Evolutionary conservation across 2,113 vertebrate species (phyloP).

Genomic region (Agapornis roseicollis): DNA sequence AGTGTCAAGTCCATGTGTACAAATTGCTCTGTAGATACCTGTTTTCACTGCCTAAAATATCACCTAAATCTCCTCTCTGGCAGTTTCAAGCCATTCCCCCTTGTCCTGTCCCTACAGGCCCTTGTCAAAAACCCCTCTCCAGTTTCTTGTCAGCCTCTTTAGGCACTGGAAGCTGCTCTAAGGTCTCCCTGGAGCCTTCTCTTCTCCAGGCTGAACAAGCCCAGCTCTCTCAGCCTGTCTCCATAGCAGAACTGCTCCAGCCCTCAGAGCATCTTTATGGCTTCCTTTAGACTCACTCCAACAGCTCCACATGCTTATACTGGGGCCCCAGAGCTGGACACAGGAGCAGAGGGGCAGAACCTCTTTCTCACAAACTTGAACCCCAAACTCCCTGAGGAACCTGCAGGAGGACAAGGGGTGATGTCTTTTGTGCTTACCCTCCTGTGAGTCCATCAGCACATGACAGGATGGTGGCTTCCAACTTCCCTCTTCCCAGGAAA

Average conservation of each 20-base stretch:
- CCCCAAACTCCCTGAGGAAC: background rate
- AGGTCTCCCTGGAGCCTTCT: background rate
- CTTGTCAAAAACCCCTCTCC: background rate
- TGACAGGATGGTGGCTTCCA: background rate
- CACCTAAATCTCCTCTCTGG: too few species aligned
- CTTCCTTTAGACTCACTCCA: background rate
- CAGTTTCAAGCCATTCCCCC: background rate
- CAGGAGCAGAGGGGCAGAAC: background rate
- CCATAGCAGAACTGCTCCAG: background rate
- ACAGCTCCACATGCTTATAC: background rate
- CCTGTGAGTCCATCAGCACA: fast-evolving
- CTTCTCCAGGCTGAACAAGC: background rate
- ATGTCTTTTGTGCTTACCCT: background rate
- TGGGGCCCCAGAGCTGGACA: background rate
- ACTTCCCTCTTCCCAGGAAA: background rate
- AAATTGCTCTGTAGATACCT: background rate
- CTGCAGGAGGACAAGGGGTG: background rate
- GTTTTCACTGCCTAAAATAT: background rate
- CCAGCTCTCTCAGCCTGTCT: background rate
- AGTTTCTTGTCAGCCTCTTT: background rate
- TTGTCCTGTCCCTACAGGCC: too few species aligned
- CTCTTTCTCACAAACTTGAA: background rate
- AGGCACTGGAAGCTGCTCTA: background rate
- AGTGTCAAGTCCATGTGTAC: background rate
- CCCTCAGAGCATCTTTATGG: background rate